These are phyloP conservation scores for Rhamphomyia laevipes DNA, from an alignment of 2,888 invertebrate species.

Conservation along the genomic window DNA sequence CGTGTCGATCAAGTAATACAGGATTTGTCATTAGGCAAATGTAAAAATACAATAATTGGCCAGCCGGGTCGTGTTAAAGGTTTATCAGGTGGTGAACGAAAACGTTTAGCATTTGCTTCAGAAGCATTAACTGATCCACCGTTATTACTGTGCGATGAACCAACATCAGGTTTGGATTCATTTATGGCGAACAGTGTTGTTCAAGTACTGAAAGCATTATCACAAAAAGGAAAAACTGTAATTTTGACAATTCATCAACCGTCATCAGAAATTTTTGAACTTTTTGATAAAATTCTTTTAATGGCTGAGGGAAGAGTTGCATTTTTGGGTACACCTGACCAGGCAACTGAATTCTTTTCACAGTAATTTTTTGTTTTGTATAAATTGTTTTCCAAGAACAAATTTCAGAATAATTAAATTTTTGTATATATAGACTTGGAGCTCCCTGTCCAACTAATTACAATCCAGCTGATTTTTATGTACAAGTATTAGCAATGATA, in stretches of 20 bases:
- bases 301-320: slow-evolving; percentile 89
- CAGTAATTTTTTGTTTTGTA: slow-evolving; percentile 42
- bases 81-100: slow-evolving; percentile 93
- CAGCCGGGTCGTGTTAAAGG: slow-evolving; percentile 78
- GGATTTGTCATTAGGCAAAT: slow-evolving; percentile 78
- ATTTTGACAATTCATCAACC: slow-evolving; percentile 93
- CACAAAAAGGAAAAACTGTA: slow-evolving; percentile 76
- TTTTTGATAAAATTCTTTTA: slow-evolving; percentile 79
- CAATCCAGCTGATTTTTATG: slow-evolving; percentile 90
- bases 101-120: slow-evolving; percentile 90
- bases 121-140: slow-evolving; percentile 93
- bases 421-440: slow-evolving; percentile 47
- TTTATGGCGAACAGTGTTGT: slow-evolving; percentile 94
- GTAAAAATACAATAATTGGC: slow-evolving; percentile 84
- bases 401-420: background rate
- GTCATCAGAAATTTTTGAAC: slow-evolving; percentile 76
- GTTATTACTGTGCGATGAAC: slow-evolving; percentile 93
- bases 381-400: too few relatives aligned
- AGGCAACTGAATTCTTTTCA: slow-evolving; percentile 69
- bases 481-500: slow-evolving; percentile 76
- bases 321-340: slow-evolving; percentile 68
- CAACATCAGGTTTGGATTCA: slow-evolving; percentile 91
- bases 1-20: slow-evolving; percentile 78
- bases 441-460: slow-evolving; percentile 79
- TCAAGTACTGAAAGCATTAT: slow-evolving; percentile 61